Percentiles rank a stretch among this genome's conserved stretches.
These are phyloP conservation scores for Mythimna impura DNA, from an alignment of 2,888 invertebrate species.

Conservation along the genomic window DNA sequence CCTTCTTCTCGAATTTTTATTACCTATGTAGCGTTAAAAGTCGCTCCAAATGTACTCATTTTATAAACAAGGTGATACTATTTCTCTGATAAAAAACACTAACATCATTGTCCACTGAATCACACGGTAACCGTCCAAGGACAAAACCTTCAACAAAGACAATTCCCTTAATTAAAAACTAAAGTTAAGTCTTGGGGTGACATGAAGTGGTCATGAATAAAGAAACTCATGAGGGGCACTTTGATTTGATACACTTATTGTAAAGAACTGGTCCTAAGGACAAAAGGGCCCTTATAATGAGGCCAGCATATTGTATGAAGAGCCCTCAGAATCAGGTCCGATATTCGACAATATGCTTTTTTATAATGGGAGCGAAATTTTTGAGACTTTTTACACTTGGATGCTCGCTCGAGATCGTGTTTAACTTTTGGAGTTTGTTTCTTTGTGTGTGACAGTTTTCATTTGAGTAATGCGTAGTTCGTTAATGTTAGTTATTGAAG, in stretches of 20 bases:
- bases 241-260: slow-evolving; percentile 89
- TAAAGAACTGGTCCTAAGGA: slow-evolving; percentile 89
- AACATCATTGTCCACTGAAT: slow-evolving; percentile 19
- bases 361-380: slow-evolving; percentile 79
- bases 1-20: too few species aligned
- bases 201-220: slow-evolving; percentile 85
- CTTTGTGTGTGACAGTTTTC: slow-evolving; percentile 47
- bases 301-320: slow-evolving; percentile 88
- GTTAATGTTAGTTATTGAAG: not conserved
- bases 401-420: slow-evolving; percentile 63
- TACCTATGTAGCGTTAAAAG: too few species aligned
- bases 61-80: slow-evolving; percentile 12
- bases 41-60: not conserved
- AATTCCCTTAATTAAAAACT: slow-evolving; percentile 82
- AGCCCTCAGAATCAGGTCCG: slow-evolving; percentile 83
- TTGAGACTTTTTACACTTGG: slow-evolving; percentile 68
- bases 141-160: slow-evolving; percentile 67
- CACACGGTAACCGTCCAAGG: slow-evolving; percentile 33
- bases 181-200: slow-evolving; percentile 81
- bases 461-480: slow-evolving; percentile 31
- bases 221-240: slow-evolving; percentile 84
- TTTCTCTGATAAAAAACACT: slow-evolving; percentile 12
- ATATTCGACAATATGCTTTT: slow-evolving; percentile 86
- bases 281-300: slow-evolving; percentile 89
- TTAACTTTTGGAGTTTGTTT: slow-evolving; percentile 62